Conservation (phyloP, 2,888 invertebrate species). For the Diachrysia chrysitis region DNA sequence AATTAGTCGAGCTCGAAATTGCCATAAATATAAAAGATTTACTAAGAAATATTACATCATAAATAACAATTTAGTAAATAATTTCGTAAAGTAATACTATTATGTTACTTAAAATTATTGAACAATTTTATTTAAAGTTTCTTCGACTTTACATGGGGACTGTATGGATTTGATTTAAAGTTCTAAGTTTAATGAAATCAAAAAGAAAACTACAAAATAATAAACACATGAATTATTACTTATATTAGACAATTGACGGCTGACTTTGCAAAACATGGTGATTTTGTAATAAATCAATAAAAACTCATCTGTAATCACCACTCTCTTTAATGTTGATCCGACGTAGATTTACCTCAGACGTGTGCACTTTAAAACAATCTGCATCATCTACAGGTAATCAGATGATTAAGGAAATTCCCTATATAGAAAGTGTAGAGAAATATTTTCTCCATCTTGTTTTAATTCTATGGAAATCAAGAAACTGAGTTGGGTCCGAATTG, state of each 20-base stretch:
- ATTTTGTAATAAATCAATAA: neutral
- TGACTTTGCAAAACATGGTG: neutral
- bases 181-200: no score
- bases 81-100: constrained; percentile 11
- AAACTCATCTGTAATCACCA: neutral
- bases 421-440: no score
- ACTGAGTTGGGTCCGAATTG: no score
- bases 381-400: no score
- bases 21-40: neutral
- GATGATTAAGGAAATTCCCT: no score
- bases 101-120: constrained; percentile 40
- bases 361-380: no score
- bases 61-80: constrained; percentile 10
- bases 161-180: constrained; percentile 9
- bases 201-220: no score
- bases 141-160: constrained; percentile 16
- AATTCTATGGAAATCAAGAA: no score
- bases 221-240: no score
- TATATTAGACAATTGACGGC: neutral
- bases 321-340: neutral
- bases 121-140: constrained; percentile 6
- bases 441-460: no score
- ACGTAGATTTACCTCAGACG: no score
- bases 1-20: neutral
- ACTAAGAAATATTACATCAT: neutral